These are phyloP conservation scores for Pachypeltis micranthus DNA, from an alignment of 1,140 invertebrate genomes.

Conservation along the genomic window DNA sequence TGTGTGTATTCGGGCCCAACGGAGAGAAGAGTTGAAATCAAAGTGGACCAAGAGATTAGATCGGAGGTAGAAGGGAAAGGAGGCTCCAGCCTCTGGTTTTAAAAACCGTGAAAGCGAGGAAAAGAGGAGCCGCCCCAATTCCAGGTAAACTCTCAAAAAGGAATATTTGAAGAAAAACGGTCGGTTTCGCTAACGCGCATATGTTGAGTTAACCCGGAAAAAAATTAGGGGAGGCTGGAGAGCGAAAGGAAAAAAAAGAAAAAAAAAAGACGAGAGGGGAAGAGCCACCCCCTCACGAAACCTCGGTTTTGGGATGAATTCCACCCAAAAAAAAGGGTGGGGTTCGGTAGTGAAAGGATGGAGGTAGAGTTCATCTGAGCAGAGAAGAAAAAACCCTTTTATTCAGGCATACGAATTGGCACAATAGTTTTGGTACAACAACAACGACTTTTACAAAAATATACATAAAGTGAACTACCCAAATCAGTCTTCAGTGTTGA, in stretches of 20 bases:
- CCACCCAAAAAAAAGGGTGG: not conserved
- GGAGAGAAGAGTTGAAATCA: too few relatives aligned
- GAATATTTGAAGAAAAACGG: conserved; percentile 4
- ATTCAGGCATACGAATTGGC: conserved; percentile 11
- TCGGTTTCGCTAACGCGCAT: conserved; percentile 2
- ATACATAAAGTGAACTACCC: conserved; percentile 5
- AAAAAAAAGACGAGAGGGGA: not conserved
- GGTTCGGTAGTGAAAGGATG: not conserved
- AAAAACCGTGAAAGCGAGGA: not conserved
- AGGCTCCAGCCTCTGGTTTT: too few relatives aligned
- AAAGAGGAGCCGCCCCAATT: not conserved
- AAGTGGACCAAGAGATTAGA: too few relatives aligned
- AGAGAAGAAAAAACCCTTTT: conserved; percentile 1
- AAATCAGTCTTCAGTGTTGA: conserved; percentile 8
- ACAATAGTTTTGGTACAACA: conserved; percentile 4
- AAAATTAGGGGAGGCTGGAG: not conserved
- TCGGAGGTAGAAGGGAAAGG: too few relatives aligned
- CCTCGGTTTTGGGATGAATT: conserved; percentile 7
- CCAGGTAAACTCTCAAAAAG: not conserved
- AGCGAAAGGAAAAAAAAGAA: not conserved
- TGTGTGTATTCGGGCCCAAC: too few relatives aligned
- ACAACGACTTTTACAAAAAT: conserved; percentile 8
- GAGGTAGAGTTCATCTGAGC: conserved; percentile 6
- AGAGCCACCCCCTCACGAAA: conserved; percentile 3
- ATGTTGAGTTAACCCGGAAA: conserved; percentile 9